Evolutionary conservation across 92 coral and sea anemone genomes (phyloP).

Genomic region (Diadumene lineata): DNA sequence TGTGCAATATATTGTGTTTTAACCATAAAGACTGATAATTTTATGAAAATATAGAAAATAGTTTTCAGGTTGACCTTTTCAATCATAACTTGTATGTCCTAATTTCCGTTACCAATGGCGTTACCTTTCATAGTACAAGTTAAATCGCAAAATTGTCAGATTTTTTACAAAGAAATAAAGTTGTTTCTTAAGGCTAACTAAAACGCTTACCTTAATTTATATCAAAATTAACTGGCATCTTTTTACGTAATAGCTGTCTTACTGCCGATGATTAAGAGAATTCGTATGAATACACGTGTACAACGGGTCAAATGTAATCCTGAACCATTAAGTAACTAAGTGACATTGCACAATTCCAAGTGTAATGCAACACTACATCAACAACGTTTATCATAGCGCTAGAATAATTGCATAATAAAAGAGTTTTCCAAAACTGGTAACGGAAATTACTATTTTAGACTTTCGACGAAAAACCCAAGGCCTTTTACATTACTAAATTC

Average conservation of each 20-base stretch:
- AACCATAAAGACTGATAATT: no score
- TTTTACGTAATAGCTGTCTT: background rate
- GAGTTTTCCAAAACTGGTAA: constrained; percentile 1
- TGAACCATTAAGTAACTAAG: background rate
- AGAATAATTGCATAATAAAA: background rate
- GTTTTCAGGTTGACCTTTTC: no score
- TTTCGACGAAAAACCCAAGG: no score
- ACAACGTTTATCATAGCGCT: background rate
- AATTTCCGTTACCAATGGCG: constrained; percentile 12
- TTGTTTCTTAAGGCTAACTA: background rate
- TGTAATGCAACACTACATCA: background rate
- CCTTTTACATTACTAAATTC: no score
- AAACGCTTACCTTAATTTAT: constrained; percentile 4
- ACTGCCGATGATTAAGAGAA: background rate
- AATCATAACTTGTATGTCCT: no score
- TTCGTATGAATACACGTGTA: background rate
- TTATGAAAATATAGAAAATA: no score
- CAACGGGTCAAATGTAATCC: constrained; percentile 7
- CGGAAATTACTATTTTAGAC: no score
- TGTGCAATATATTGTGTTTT: no score
- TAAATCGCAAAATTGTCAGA: background rate
- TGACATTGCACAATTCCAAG: background rate
- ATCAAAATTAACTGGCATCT: background rate
- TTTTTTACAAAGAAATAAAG: background rate
- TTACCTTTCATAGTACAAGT: background rate